phyloP scores from a whole-genome alignment of 2,797 vertebrate genomes.

The Glossophaga mutica region DNA sequence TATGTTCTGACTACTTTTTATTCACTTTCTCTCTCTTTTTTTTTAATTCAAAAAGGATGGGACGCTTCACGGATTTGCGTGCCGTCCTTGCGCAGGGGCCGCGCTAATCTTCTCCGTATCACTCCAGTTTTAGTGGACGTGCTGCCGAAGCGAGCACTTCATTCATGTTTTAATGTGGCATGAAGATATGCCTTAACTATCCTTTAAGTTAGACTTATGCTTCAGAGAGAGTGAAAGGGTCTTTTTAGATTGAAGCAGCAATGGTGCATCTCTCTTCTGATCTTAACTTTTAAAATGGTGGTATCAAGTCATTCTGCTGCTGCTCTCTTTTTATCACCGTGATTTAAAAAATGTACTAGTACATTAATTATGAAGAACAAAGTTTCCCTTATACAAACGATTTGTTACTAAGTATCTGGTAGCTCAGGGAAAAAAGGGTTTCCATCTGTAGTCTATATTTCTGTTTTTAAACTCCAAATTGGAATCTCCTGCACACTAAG shows the following conservation, averaged over 20 bases:
- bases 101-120: too few relatives aligned
- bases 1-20: conserved; percentile 3
- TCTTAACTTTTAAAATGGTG: neutral
- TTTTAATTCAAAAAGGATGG: too few relatives aligned
- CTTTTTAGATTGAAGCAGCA: neutral
- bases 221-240: neutral
- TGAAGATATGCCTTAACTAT: neutral
- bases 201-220: neutral
- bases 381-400: conserved; percentile 18
- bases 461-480: conserved; percentile 30
- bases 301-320: neutral
- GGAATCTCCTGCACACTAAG: neutral
- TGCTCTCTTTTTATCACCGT: neutral
- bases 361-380: neutral
- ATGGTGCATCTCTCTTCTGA: neutral
- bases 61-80: too few relatives aligned
- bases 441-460: neutral
- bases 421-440: neutral
- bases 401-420: neutral
- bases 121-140: too few relatives aligned
- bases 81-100: too few relatives aligned
- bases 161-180: neutral
- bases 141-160: neutral
- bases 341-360: neutral
- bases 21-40: neutral